These are phyloP conservation scores for Onychomys torridus DNA, from an alignment of 2,797 vertebrate genomes.

Conservation along the genomic window DNA sequence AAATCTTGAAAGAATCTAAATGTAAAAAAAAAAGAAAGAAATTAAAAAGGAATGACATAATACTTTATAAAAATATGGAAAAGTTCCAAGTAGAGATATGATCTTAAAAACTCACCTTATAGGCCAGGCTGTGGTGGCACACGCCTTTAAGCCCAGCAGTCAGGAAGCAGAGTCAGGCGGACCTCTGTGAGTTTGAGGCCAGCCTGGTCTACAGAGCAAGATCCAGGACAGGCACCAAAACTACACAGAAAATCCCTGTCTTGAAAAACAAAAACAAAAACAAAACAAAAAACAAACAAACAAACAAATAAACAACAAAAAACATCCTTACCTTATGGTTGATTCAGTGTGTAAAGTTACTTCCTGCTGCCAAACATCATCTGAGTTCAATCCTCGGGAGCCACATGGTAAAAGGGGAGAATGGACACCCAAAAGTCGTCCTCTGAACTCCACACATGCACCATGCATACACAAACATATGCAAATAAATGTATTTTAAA, in stretches of 20 bases:
- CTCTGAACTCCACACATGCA: background rate
- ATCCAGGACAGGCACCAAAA: no score
- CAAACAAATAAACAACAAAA: no score
- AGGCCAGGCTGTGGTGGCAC: no score
- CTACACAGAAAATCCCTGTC: no score
- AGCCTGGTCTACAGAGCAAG: no score
- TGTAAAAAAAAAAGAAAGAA: constrained; percentile 18
- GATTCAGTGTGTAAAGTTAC: background rate
- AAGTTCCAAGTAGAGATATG: background rate
- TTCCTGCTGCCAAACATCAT: background rate
- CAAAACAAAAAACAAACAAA: no score
- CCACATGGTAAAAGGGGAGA: background rate
- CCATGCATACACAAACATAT: background rate
- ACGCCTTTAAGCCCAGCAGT: no score
- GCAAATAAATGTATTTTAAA: background rate
- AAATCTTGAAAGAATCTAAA: background rate
- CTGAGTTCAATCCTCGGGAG: background rate
- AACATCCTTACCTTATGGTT: background rate
- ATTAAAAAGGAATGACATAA: background rate
- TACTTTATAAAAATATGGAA: background rate
- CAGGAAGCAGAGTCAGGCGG: no score
- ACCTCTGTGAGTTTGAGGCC: no score
- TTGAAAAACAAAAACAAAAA: no score
- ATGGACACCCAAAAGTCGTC: background rate
- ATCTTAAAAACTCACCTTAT: background rate